Conservation (phyloP, 2,888 invertebrate species). For the Metellina segmentata region DNA sequence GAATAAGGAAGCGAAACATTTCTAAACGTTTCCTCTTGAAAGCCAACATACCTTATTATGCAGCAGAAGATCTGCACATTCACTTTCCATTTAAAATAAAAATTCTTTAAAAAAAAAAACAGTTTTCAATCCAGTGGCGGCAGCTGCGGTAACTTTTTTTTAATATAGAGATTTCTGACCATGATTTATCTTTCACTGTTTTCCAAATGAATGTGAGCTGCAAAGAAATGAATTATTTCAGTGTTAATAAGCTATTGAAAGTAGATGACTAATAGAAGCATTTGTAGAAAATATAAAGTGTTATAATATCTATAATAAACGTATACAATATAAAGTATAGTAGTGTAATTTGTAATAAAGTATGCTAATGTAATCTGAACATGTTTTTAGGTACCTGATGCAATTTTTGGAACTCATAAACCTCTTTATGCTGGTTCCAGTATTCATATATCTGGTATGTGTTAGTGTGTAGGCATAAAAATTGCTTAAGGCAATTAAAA, state of each 20-base stretch:
- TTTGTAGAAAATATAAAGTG: not conserved
- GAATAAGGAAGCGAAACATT: too few relatives aligned
- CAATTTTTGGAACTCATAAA: slow-evolving; percentile 76
- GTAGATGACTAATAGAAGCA: not conserved
- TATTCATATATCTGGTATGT: slow-evolving; percentile 76
- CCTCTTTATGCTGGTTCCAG: slow-evolving; percentile 77
- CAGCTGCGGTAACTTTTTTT: too few relatives aligned
- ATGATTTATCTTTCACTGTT: not conserved
- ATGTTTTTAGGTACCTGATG: slow-evolving; percentile 35
- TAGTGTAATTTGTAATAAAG: too few relatives aligned
- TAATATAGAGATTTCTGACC: not conserved
- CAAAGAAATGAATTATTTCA: not conserved
- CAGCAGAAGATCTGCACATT: too few relatives aligned
- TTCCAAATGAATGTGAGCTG: not conserved
- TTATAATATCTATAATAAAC: too few relatives aligned
- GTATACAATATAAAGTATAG: too few relatives aligned
- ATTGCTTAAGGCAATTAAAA: not conserved
- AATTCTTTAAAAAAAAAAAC: too few relatives aligned
- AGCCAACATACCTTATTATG: too few relatives aligned
- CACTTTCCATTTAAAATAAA: too few relatives aligned
- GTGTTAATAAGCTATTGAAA: not conserved
- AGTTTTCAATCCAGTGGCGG: too few relatives aligned
- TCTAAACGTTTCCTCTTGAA: too few relatives aligned
- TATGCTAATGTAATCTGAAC: not conserved
- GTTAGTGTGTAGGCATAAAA: not conserved